Base-by-base conservation (phyloP, 2,888 invertebrate species). In the Coremacera marginata region DNA sequence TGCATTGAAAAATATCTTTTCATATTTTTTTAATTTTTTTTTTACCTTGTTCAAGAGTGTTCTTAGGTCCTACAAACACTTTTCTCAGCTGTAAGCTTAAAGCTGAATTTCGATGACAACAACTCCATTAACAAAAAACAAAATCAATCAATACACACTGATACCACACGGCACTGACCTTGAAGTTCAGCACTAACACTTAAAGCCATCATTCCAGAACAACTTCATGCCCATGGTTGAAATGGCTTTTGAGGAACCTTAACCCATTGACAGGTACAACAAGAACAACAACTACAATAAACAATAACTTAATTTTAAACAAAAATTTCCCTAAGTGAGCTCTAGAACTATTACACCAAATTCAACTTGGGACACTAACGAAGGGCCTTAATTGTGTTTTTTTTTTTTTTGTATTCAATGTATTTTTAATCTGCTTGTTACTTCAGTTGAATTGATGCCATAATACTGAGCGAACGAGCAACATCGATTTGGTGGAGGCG, bases 221-320 rank as follows among this genome's bases (percentile, higher is more conserved):
- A 44, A 44, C 11, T 44, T 44, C 14, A 44, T 44, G 11, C 11
- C 11, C 11, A 44, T 44, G 11, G 44, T 7, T 2, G 44, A 44
- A 44, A 44, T 14, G 44, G 11, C 44, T 44, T 44, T 44, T 44
- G 14, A 44, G 44, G 44, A 44, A 9, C 22, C 25, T 60, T 60
- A 60, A 60, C 57, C 27, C 57, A 11, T 60, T 27, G 27, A 60
- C 25, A 27, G 19, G 0, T 5, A 60, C 25, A 60, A 25, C 68
- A 68, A 74, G 52, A 76, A 31, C 37, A 31, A 52, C 70, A 34
- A 25, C 60, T 67, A 72, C 44, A 71, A 72, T n/a, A 67, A 31
- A 34, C 7, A 51, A 16, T 52, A 51, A 70, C 25, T 27, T 9
- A n/a, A 7, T 8, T 55, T 22, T 8, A 52, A 52, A 52, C 19